Base-by-base conservation (phyloP, 1,140 invertebrate genomes). In the Ganaspis sp. region DNA sequence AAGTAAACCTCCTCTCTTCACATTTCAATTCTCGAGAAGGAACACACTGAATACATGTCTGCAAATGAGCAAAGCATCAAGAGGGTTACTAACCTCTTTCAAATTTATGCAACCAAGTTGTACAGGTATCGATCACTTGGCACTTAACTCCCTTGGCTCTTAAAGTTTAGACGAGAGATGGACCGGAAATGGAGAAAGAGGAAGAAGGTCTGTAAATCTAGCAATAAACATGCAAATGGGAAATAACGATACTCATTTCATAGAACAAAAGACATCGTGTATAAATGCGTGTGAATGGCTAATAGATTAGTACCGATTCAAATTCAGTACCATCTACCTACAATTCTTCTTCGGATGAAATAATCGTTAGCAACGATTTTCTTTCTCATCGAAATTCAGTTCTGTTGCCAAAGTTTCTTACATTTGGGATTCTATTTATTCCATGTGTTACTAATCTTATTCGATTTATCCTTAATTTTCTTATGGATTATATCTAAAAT, bases 211-310 rank as follows among this genome's bases (percentile, higher is more conserved):
- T 9, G 9, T 64, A 64, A 69, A 73, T 74, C 58, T 80, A 17
- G 64, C 70, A 75, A 80, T 83, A 80, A 82, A 84, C 75, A 81
- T 84, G 81, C 76, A 83, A 84, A 84, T 83, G 73, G 42, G 49
- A 76, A 71, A 37, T 12, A 17, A 45, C 58, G 58, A 34, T 34
- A 26, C 23, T 29, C 4, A 70, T 34, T 37, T 29, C 40, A 40
- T 29, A n/a, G 23, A 29, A n/a, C 58, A 29, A 23, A 12, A 64
- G 58, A 64, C 12, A 29, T n/a, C n/a, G n/a, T n/a, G n/a, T n/a
- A n/a, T n/a, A n/a, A n/a, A n/a, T n/a, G n/a, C n/a, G n/a, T n/a
- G n/a, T n/a, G n/a, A n/a, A n/a, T n/a, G n/a, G n/a, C n/a, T n/a
- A n/a, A n/a, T n/a, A 23, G 49, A 37, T 64, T 58, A 73, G 40